Percentiles rank a stretch among this genome's conserved stretches.
phyloP scores from a whole-genome alignment of 2,113 vertebrate genomes.

The Equus quagga region DNA sequence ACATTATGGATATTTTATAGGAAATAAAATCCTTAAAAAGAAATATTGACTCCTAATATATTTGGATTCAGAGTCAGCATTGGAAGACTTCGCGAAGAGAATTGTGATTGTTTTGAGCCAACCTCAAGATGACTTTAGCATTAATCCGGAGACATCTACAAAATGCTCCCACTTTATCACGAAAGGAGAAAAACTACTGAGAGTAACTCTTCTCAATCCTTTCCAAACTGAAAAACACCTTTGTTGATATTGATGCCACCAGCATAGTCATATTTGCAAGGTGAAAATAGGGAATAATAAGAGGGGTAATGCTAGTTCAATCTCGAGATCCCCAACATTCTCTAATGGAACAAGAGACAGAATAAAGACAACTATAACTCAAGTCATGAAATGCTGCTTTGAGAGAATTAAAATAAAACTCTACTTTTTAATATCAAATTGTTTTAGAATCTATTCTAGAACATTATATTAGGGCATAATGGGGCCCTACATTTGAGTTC shows the following conservation, averaged over 20 bases:
- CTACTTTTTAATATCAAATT: not conserved
- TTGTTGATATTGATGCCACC: not conserved
- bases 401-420: not conserved
- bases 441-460: not conserved
- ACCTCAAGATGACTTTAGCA: not conserved
- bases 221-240: not conserved
- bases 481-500: not conserved
- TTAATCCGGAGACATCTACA: not conserved
- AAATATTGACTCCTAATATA: not conserved
- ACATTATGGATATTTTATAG: not conserved
- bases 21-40: not conserved
- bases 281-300: not conserved
- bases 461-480: not conserved
- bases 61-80: not conserved
- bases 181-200: not conserved
- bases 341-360: not conserved
- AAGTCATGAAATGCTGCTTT: not conserved
- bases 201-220: not conserved
- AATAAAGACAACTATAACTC: not conserved
- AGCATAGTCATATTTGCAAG: not conserved
- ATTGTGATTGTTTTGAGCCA: not conserved
- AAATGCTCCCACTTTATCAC: not conserved
- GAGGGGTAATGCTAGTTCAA: not conserved
- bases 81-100: not conserved
- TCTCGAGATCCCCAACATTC: not conserved